Base-by-base conservation (phyloP, 53 echinoderm and acorn worm species). In the Holothuria scabra region DNA sequence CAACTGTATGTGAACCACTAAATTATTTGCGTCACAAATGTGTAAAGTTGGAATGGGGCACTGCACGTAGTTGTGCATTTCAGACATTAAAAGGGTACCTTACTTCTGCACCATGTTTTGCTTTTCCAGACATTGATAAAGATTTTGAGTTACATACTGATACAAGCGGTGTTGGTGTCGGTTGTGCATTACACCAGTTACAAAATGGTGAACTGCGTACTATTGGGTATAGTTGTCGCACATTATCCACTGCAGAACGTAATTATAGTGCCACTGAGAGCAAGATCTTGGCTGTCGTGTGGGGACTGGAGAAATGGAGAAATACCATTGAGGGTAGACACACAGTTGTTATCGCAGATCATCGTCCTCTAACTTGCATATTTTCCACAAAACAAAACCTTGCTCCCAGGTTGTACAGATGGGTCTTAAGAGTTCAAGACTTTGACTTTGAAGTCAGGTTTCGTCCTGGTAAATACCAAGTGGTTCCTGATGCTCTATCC, bases 301-400 rank as follows among this genome's bases (percentile, higher is more conserved):
- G 88, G 88, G 88, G 83, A 0, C 28, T 85, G 38, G 85, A 88
- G 65, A 88, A 88, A 56, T 88, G 88, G 88, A 41, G 83, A 12
- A 21, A 34, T 31, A 62, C 63, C 83, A 12, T 76, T 25, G 76
- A 76, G 46, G 76, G 76, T 52, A 41, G 28, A 48, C 76, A 41
- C 19, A 44, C 79, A 23, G 69, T 67, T 61, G 71, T 59, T 16
- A 74, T 71, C 33, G 85, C 80, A 10, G 90, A 90, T 46, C 85
- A 90, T 49, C 90, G 86, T 32, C 85, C 89, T 21, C 55, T 89
- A 19, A 66, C 65, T 28, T 89, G 89, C 81, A 59, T 85, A 24
- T 89, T 89, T 59, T 32, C 56, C 13, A 74, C 74, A 16, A 86
- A 90, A 56, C 58, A 66, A 33, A 46, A 84, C 57, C 80, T 79